Base-by-base conservation (phyloP, 1,140 invertebrate species). In the Holcopasites calliopsidis region DNA sequence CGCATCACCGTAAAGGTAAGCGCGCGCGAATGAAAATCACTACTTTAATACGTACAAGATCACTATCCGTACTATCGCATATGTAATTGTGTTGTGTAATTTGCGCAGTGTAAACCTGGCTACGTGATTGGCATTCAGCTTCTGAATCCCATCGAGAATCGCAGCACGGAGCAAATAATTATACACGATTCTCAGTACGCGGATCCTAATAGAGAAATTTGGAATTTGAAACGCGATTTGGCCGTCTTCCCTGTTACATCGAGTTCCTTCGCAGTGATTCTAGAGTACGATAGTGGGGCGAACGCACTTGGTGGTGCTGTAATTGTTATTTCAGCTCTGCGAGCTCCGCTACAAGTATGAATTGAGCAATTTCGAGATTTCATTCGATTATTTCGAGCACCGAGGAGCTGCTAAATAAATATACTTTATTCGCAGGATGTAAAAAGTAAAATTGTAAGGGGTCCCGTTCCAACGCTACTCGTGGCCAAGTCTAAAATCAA, bases 211-310 rank as follows among this genome's bases (percentile, higher is more conserved):
- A 93, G 94, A 49, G 93, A 94, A 31, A 86, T 94, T 40, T 98
- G 97, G 97, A 93, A 94, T 83, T 89, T 98, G 0, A 94, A 95
- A 82, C 91, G 95, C 28, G 97, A 99, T 89, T 91, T 97, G 52
- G 95, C 95, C 2, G 94, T 96, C 16, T 99, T 99, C 89, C 98
- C 98, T 0, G 94, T 95, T 0, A 95, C 96, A 1, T 97, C 96
- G 73, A 96, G 94, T 77, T 97, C 96, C 60, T 98, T 96, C 87
- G 95, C 94, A 23, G 92, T 99, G 38, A 93, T 96, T 0, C 90
- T 99, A 38, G 94, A 96, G 76, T 99, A 98, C 86, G 92, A 93
- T 38, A 97, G 97, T 87, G 97, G 97, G 11, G 85, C 84, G 0
- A 94, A 94, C 80, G 95, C 97, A 2, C 89, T 96, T 21, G 97